Conservation (phyloP, 2,797 vertebrate species). For the Sus cebifrons region DNA sequence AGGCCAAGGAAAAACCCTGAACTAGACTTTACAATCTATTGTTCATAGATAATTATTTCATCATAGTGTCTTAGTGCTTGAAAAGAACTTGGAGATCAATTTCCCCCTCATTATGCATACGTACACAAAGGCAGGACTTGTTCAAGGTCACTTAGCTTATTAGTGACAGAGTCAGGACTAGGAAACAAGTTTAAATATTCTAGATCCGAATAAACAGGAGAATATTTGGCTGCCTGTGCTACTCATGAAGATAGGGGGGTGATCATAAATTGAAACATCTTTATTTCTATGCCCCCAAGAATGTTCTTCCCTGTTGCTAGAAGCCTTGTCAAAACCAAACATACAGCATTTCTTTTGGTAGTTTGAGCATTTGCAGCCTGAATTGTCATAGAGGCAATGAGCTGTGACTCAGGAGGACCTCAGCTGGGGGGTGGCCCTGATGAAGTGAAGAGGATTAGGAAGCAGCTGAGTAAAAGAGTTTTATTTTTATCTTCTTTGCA, state of each 20-base stretch:
- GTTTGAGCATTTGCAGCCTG: neutral
- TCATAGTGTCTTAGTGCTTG: neutral
- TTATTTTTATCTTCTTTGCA: conserved; percentile 58
- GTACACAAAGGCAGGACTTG: neutral
- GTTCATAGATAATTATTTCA: neutral
- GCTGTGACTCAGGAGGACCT: conserved; percentile 14
- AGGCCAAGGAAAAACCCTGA: neutral
- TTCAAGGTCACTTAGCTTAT: neutral
- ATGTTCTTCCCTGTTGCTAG: neutral
- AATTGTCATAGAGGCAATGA: neutral
- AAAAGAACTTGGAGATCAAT: neutral
- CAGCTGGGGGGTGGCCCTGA: neutral
- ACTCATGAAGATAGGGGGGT: neutral
- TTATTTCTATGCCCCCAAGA: neutral
- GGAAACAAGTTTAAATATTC: conserved; percentile 28
- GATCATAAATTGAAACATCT: neutral
- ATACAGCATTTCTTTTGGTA: neutral
- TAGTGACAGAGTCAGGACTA: neutral
- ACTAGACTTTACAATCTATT: neutral
- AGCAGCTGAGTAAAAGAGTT: neutral
- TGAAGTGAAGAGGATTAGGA: neutral
- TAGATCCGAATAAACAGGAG: neutral
- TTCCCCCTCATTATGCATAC: neutral
- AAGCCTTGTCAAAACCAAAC: conserved; percentile 11
- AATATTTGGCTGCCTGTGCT: neutral